Base-by-base conservation (phyloP, 2,797 vertebrate genomes). In the Apodemus agrarius region DNA sequence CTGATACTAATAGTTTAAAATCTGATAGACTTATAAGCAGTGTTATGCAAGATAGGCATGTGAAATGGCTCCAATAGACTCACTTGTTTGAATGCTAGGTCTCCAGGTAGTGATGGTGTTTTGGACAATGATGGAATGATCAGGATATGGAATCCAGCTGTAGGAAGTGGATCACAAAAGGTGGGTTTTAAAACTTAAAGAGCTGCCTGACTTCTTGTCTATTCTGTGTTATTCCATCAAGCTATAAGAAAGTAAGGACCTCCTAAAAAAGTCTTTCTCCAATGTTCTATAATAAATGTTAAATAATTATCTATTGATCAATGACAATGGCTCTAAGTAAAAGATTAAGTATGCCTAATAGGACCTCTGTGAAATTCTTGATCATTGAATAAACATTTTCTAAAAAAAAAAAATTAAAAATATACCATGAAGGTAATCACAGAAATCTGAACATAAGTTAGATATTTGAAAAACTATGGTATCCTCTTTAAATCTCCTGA, bases 401-500 rank as follows among this genome's bases (percentile, higher is more conserved):
- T 26, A n/a, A n/a, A n/a, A 21, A 85, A 91, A 92, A 81, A 86
- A 6, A 65, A 29, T 16, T 76, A 40, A 78, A 94, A 95, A 93
- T 11, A 34, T 40, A 79, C 31, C 72, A 37, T 75, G 81, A 95
- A 11, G 16, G 49, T 17, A 59, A 65, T 81, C 26, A 16, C 24
- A 11, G 16, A 95, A 91, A 89, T 57, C 57, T 93, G n/a, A 95
- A 84, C 11, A 34, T 49, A 46, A 6, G 34, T 93, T 89, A 90
- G 40, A 89, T 69, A 84, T 69, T 83, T 93, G 54, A 43, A 91
- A 93, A 91, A 87, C 16, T 84, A 43, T 67, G 46, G 37, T 29
- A 72, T 87, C 31, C 90, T 89, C 72, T 37, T 95, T 89, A 95
- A 94, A 89, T 89, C 16, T 85, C 31, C n/a, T 90, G 37, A 92